phyloP scores from a whole-genome alignment of 2,113 vertebrate species.

The Apus apus region DNA sequence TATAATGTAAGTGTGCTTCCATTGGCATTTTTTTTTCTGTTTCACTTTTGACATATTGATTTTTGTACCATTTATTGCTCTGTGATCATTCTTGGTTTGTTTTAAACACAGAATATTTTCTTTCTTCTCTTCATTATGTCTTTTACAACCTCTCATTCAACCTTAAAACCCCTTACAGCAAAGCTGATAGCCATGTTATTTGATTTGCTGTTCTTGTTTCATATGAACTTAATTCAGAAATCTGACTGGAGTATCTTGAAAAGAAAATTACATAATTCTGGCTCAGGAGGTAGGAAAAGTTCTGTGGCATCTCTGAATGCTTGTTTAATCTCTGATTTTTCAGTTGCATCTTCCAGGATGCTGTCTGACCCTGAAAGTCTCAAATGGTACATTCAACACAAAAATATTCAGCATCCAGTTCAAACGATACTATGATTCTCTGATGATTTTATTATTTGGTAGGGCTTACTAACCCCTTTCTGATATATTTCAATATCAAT shows the following conservation, averaged over 20 bases:
- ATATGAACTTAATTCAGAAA: not conserved
- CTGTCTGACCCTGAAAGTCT: not conserved
- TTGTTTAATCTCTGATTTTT: not conserved
- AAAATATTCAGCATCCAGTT: not conserved
- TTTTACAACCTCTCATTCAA: not conserved
- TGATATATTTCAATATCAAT: not conserved
- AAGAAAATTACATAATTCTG: not conserved
- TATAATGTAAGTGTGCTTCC: not conserved
- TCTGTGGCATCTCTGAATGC: not conserved
- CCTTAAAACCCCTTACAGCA: not conserved
- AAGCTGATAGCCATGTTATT: not conserved
- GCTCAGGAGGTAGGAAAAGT: not conserved
- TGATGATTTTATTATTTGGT: too few species aligned
- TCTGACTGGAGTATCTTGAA: not conserved
- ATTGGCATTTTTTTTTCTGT: constrained; percentile 33
- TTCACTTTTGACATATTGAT: not conserved
- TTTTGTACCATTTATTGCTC: constrained; percentile 16
- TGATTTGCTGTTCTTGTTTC: not conserved
- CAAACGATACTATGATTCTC: too few species aligned
- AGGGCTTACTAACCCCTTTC: not conserved
- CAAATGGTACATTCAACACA: not conserved
- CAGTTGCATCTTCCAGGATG: not conserved
- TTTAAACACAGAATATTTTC: not conserved
- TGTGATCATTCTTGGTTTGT: not conserved
- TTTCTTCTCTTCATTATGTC: not conserved